Conservation (phyloP, 2,888 invertebrate genomes). For the Cosmorhoe ocellata region DNA sequence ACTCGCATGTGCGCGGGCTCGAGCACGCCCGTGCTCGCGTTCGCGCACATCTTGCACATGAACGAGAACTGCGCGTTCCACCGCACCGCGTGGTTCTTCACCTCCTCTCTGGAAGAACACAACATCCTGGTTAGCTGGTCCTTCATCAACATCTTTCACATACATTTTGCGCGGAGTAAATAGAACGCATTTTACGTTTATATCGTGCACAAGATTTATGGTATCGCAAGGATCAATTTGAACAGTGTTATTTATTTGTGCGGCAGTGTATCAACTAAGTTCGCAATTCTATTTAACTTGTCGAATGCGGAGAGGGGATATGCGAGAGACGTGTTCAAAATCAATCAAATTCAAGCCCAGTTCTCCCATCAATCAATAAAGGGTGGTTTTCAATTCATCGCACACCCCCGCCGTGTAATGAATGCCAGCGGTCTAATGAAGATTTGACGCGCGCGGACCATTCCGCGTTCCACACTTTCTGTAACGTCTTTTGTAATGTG, state of each 20-base stretch:
- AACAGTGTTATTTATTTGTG: too few species aligned
- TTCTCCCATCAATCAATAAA: neutral
- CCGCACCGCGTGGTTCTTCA: constrained; percentile 95
- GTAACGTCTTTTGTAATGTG: constrained; percentile 13
- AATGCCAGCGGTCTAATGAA: constrained; percentile 4
- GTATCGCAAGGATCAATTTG: too few species aligned
- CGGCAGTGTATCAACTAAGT: too few species aligned
- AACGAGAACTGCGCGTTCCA: constrained; percentile 97
- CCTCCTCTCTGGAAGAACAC: constrained; percentile 89
- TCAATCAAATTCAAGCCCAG: neutral
- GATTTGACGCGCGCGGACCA: neutral
- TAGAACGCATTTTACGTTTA: too few species aligned
- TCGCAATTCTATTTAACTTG: too few species aligned
- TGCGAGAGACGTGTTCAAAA: neutral
- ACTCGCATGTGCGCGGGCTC: constrained; percentile 96
- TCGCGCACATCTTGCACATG: constrained; percentile 98
- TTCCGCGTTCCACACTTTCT: constrained; percentile 4
- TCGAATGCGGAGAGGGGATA: too few species aligned
- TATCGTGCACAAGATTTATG: too few species aligned
- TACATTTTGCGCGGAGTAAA: too few species aligned
- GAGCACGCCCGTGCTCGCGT: constrained; percentile 95
- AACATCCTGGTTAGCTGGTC: neutral
- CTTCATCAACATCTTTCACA: too few species aligned
- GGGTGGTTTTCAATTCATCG: constrained; percentile 1
- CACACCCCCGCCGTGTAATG: neutral